phyloP scores from a whole-genome alignment of 2,113 vertebrate genomes.

The Takifugu flavidus region DNA sequence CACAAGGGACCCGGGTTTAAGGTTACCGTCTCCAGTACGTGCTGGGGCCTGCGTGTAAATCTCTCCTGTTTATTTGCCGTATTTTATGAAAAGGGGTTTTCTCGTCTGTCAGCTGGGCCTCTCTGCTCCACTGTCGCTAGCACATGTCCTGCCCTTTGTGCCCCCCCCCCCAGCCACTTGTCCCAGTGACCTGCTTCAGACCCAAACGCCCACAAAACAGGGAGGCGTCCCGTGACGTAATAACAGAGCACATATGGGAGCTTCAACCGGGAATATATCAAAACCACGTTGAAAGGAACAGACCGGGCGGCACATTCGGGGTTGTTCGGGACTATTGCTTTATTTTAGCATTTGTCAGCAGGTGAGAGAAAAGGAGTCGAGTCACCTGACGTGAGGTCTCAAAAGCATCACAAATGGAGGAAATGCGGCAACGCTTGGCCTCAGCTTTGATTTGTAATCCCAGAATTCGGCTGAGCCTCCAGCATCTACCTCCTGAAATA shows the following conservation, averaged over 20 bases:
- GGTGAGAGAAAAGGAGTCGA: slow-evolving; percentile 43
- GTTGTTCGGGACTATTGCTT: slow-evolving; percentile 60
- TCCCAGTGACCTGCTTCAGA: slow-evolving; percentile 30
- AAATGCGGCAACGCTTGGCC: too few relatives aligned
- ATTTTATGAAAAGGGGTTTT: neutral
- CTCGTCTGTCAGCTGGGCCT: slow-evolving; percentile 23
- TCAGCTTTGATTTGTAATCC: slow-evolving; percentile 2
- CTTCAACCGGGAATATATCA: slow-evolving; percentile 35
- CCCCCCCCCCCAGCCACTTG: slow-evolving; percentile 5
- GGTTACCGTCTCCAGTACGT: slow-evolving; percentile 47
- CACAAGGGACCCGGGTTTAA: slow-evolving; percentile 46
- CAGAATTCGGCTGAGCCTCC: slow-evolving; percentile 1
- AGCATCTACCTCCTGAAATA: slow-evolving; percentile 3
- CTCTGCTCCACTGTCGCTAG: slow-evolving; percentile 22
- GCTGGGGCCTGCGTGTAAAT: slow-evolving; percentile 10
- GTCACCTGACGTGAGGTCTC: slow-evolving; percentile 41
- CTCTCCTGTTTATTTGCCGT: slow-evolving; percentile 6
- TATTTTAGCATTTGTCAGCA: slow-evolving; percentile 49
- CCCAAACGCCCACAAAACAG: slow-evolving; percentile 3
- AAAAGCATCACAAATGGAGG: slow-evolving; percentile 11
- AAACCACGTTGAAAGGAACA: slow-evolving; percentile 38
- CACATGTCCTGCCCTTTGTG: slow-evolving; percentile 33
- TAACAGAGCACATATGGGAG: slow-evolving; percentile 33
- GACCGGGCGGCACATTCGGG: slow-evolving; percentile 46
- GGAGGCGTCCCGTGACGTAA: slow-evolving; percentile 32